Base-by-base conservation (phyloP, 1,140 invertebrate genomes). In the Meloidogyne hapla region DNA sequence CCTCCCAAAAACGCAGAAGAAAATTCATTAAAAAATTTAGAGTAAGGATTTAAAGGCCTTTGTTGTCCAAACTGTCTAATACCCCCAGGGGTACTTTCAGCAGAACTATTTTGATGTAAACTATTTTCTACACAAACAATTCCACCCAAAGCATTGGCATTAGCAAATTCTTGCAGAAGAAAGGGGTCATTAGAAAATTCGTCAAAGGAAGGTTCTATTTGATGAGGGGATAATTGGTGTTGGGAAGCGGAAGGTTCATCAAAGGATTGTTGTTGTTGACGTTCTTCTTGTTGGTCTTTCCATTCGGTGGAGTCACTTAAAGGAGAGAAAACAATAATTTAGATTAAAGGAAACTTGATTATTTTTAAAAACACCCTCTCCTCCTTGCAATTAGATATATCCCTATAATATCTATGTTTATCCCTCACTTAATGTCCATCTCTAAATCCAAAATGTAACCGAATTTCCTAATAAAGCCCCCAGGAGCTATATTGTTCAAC, bases 151-250 rank as follows among this genome's bases (percentile, higher is more conserved):
- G 70, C 56, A 62, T 73, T 73, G 9, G 70, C 56, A 38, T 61
- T 64, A 18, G 70, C 21, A 33, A 73, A 73, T 9, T 73, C 70
- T 28, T 73, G 70, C n/a, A 56, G 18, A 61, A 73, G 70, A 23
- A 73, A 73, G 4, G 70, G 70, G 38, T 73, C 70, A 21, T 23
- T 73, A 40, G 70, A 73, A 64, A 63, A 73, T 61, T 73, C 70
- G 48, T 73, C 48, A n/a, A 56, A 56, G 1, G 48, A 73, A 23
- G 70, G 70, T 21, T 73, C 70, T 64, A 73, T 23, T 38, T 73
- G 70, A 13, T 73, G 3, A n/a, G 48, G 48, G 18, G 48, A 56
- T 56, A 56, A 1, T 56, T 56, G 70, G 23, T 73, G 70, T 61
- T 73, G 70, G 2, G 70, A 64, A 5, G 12, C 13, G 28, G 70